Conservation (phyloP, 2,888 invertebrate genomes). For the Pilophorus perplexus region DNA sequence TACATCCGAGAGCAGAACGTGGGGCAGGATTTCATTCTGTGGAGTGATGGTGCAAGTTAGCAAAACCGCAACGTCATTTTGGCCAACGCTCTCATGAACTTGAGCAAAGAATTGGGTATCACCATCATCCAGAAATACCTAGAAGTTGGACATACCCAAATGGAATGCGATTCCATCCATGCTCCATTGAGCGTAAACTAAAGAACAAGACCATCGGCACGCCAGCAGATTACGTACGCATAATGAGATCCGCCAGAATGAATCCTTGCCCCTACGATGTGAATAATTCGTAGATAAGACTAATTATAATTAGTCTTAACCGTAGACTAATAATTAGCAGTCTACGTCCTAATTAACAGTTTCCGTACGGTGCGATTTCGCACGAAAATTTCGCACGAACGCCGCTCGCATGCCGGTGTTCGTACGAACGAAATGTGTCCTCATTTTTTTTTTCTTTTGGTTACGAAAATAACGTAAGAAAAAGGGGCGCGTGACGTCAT, state of each 20-base stretch:
- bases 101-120: conserved; percentile 44
- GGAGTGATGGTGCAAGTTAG: conserved; percentile 42
- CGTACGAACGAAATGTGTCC: no score
- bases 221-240: background rate
- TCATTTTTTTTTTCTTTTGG: no score
- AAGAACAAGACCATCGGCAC: background rate
- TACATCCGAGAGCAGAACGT: conserved; percentile 22
- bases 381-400: no score
- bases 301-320: no score
- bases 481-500: no score
- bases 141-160: conserved; percentile 48
- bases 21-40: conserved; percentile 46
- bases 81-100: conserved; percentile 5
- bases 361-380: no score
- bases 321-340: no score
- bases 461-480: no score
- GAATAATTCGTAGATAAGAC: no score
- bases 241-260: background rate
- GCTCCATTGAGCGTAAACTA: background rate
- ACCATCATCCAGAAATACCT: conserved; percentile 50
- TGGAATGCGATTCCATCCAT: conserved; percentile 14
- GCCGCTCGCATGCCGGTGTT: no score
- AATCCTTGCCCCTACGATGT: conserved; percentile 16
- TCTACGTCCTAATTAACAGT: no score
- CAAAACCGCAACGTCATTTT: conserved; percentile 33